phyloP scores from a whole-genome alignment of 1,140 invertebrate species.

The Phocides pigmalion region DNA sequence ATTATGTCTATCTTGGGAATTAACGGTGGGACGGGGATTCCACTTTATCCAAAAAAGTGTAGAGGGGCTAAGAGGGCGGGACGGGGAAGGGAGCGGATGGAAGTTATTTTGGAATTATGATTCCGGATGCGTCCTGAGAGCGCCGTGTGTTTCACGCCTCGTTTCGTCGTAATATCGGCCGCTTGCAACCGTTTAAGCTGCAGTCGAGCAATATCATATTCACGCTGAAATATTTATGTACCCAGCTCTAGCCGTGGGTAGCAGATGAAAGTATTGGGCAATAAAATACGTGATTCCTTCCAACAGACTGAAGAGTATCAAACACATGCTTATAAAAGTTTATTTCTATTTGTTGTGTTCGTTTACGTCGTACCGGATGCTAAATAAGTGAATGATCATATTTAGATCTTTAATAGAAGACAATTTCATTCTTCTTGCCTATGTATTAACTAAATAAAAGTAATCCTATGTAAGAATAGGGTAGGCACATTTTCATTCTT shows the following conservation, averaged over 20 bases:
- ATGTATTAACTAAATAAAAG: too few species aligned
- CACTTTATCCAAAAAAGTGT: constrained; percentile 79
- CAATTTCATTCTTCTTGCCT: too few species aligned
- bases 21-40: constrained; percentile 80
- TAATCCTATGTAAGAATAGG: too few species aligned
- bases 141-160: constrained; percentile 80
- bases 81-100: constrained; percentile 56
- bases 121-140: constrained; percentile 78
- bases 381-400: too few species aligned
- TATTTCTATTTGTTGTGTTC: not conserved
- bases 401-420: too few species aligned
- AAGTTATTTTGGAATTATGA: constrained; percentile 84
- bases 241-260: constrained; percentile 9
- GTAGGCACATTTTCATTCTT: too few species aligned
- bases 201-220: constrained; percentile 60
- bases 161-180: constrained; percentile 74
- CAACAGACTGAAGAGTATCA: not conserved
- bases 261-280: constrained; percentile 22
- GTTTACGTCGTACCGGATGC: too few species aligned
- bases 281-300: constrained; percentile 20
- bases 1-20: constrained; percentile 85
- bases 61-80: constrained; percentile 50
- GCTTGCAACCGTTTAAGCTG: constrained; percentile 70
- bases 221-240: constrained; percentile 59
- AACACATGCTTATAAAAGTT: constrained; percentile 14